Percentiles rank a stretch among this genome's conserved stretches.
These are phyloP conservation scores for Bubo scandiacus DNA, from an alignment of 2,113 vertebrate species.

Conservation along the genomic window DNA sequence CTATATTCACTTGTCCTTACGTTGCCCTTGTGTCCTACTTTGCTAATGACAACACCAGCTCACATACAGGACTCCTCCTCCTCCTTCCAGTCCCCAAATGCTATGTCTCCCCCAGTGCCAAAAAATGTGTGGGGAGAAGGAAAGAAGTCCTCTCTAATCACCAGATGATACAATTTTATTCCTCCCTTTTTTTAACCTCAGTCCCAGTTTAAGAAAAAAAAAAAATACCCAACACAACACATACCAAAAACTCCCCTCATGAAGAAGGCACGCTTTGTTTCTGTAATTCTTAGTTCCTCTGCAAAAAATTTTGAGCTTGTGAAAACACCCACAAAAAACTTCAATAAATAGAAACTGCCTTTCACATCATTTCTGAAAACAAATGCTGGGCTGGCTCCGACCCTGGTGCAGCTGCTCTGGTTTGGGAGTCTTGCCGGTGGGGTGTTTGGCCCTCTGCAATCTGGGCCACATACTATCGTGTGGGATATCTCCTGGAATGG, in stretches of 20 bases:
- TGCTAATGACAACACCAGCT: neutral
- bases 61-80: neutral
- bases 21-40: neutral
- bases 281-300: neutral
- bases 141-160: neutral
- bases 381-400: neutral
- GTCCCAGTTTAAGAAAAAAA: neutral
- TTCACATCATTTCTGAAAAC: neutral
- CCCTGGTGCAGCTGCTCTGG: neutral
- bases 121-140: neutral
- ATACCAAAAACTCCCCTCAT: neutral
- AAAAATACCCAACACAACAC: rapidly evolving
- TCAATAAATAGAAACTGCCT: neutral
- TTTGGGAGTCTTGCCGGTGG: neutral
- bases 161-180: neutral
- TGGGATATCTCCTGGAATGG: neutral
- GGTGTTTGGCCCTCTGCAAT: neutral
- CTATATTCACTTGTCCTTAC: neutral
- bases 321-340: conserved; percentile 17
- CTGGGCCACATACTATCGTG: neutral
- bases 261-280: neutral
- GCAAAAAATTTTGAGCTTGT: neutral
- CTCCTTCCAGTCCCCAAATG: neutral
- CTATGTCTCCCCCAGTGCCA: neutral
- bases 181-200: neutral